These are phyloP conservation scores for Emydura subglobosa DNA, from an alignment of 2,113 vertebrate genomes.

Conservation along the genomic window DNA sequence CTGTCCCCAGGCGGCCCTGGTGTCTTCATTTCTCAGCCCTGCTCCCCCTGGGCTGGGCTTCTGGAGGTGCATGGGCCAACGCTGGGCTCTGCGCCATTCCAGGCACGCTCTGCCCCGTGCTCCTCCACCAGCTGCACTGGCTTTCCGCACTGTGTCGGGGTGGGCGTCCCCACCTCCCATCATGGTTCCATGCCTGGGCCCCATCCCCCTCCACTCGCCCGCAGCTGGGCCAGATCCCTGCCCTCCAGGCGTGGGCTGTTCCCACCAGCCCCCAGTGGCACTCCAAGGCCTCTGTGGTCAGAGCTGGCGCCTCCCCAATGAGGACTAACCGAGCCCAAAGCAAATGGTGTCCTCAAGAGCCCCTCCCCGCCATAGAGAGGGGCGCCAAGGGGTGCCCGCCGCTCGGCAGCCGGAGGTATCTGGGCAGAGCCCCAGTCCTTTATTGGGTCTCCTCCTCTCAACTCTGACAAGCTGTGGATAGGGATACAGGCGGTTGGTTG, in stretches of 20 bases:
- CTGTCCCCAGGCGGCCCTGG: neutral
- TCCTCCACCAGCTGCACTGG: too few species aligned
- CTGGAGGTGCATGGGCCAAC: neutral
- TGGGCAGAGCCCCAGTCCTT: neutral
- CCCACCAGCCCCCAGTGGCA: too few species aligned
- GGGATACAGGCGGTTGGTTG: too few species aligned
- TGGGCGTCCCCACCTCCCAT: neutral
- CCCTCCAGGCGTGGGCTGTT: too few species aligned
- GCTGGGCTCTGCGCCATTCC: neutral
- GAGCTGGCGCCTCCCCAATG: too few species aligned
- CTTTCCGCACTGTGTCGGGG: neutral
- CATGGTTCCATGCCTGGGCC: too few species aligned
- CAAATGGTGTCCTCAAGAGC: too few species aligned
- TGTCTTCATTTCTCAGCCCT: neutral
- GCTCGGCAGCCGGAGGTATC: neutral
- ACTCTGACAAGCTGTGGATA: too few species aligned
- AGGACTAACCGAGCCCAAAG: too few species aligned
- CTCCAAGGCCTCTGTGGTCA: too few species aligned
- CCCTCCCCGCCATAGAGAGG: neutral
- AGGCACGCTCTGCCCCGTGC: accelerated
- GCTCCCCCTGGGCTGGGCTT: neutral
- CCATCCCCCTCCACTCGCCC: too few species aligned
- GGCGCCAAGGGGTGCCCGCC: neutral
- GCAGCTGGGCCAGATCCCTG: too few species aligned
- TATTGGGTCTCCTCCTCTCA: neutral